Evolutionary conservation across 2,113 vertebrate species (phyloP), one percentile per base, ranked within the genome.

Genomic region (Prietella phreatophila): DNA sequence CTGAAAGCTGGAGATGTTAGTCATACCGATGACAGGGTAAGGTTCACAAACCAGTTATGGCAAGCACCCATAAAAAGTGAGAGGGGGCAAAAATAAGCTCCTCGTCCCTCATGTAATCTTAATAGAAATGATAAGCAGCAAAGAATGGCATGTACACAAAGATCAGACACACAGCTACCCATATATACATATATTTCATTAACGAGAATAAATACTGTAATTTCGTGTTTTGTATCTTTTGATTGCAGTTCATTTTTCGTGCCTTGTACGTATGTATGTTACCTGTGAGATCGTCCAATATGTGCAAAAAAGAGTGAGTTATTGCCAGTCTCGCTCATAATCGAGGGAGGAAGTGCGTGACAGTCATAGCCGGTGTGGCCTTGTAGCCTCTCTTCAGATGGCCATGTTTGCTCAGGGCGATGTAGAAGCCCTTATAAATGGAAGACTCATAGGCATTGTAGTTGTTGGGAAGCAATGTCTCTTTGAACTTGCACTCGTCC

Each of bases 401-500:
- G 90, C 97, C 97, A 0, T 98, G 94, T 93, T 99, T 98, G 96
- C 97, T 99, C 92, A 99, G 96, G 0, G 97, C 98, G 2, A 99
- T 95, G 94, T 97, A 99, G 90, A 94, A 95, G 8, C 97, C 96
- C 30, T 85, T 91, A 94, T 99, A 95, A 53, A 90, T 84, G 65
- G 94, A 94, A 36, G 97, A 98, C 93, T 99, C 97, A 0, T 99
- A 99, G 2, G 98, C 97, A 0, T 99, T 99, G 95, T 99, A 99
- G 93, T 99, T 98, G 92, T 99, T 99, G 22, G 97, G 94, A 91
- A 99, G 95, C 92, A 99, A 91, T 8, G 93, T 97, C 94, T 99
- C 97, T 93, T 94, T 96, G 94, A 99, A 99, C 93, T 97, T 98
- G 95, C 97, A 99, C 90, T 99, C 97, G 4, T 97, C 96, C 33